A percentile compares a stretch with the other conserved stretches of the same genome.
These are phyloP conservation scores for Helogale parvula DNA, from an alignment of 2,113 vertebrate species.

Conservation along the genomic window DNA sequence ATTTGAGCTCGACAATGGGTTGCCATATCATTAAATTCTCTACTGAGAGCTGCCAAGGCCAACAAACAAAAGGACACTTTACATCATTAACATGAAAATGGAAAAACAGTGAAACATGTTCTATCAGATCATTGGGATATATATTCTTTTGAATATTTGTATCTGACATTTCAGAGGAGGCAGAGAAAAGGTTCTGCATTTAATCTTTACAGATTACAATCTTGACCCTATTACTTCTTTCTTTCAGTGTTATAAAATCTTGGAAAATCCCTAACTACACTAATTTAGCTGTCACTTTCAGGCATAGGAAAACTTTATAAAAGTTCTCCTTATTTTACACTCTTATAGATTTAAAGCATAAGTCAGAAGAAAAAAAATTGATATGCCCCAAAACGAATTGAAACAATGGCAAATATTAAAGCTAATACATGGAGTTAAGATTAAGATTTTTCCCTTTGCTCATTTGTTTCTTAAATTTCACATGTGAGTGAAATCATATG, in stretches of 20 bases:
- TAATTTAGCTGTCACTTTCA: background rate
- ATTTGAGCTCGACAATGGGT: background rate
- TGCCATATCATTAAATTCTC: background rate
- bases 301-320: background rate
- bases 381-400: background rate
- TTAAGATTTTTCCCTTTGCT: background rate
- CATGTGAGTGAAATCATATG: background rate
- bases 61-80: background rate
- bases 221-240: background rate
- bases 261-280: background rate
- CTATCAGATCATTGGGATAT: background rate
- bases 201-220: background rate
- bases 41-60: background rate
- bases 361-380: background rate
- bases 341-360: background rate
- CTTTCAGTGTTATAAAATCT: background rate
- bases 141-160: background rate
- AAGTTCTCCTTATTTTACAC: background rate
- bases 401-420: slow-evolving; percentile 31
- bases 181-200: background rate
- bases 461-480: background rate
- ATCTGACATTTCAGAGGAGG: background rate
- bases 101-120: background rate
- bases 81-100: background rate
- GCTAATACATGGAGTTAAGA: background rate